Percentiles rank a stretch among this genome's conserved stretches.
Evolutionary conservation across 2,888 invertebrate species (phyloP).

Genomic region (Rotaria sp.): DNA sequence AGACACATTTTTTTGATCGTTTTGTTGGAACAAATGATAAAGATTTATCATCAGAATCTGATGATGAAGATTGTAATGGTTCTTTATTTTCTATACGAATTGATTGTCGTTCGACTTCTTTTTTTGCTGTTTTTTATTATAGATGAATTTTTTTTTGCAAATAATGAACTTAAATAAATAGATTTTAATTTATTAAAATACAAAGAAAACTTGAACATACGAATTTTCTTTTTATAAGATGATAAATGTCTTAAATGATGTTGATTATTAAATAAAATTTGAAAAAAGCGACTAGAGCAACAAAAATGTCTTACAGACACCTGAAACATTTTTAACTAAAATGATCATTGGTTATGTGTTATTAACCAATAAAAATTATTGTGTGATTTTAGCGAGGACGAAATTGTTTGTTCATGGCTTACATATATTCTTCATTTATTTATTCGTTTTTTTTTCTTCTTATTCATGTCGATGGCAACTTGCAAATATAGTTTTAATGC

Average conservation of each 20-base stretch:
- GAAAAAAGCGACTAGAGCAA: background rate
- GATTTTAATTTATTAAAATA: background rate
- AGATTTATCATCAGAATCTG: background rate
- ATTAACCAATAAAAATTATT: background rate
- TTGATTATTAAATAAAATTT: background rate
- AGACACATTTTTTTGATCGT: background rate
- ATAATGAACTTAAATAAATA: background rate
- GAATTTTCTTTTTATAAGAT: background rate
- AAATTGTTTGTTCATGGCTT: background rate
- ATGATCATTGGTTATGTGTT: background rate
- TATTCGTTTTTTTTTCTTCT: background rate
- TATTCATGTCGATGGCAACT: background rate
- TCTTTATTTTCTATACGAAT: background rate
- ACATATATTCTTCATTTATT: background rate
- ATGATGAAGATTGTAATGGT: background rate
- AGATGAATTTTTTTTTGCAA: background rate
- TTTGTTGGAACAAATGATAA: background rate
- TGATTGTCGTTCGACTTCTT: background rate
- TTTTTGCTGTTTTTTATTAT: background rate
- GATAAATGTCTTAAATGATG: background rate
- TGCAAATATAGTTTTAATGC: conserved; percentile 6
- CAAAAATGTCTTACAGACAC: conserved; percentile 7
- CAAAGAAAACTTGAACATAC: background rate
- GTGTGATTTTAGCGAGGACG: background rate
- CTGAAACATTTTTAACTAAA: background rate